phyloP scores from a whole-genome alignment of 2,113 vertebrate genomes.

The Tiliqua scincoides region DNA sequence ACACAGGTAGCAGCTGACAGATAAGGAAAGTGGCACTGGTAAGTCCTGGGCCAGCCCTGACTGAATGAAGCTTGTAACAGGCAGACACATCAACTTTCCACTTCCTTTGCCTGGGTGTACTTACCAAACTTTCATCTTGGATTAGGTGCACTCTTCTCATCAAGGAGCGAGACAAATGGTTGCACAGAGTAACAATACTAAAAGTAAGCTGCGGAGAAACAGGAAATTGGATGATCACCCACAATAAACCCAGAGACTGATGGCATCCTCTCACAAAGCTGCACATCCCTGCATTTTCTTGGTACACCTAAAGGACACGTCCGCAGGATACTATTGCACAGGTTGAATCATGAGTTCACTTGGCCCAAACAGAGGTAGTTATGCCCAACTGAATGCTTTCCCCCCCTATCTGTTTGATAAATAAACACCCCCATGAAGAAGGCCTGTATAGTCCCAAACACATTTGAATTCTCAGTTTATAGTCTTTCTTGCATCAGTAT shows the following conservation, averaged over 20 bases:
- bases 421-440: background rate
- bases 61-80: background rate
- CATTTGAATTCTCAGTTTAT: too few relatives aligned
- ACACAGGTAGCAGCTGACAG: too few relatives aligned
- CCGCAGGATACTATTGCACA: background rate
- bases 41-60: too few relatives aligned
- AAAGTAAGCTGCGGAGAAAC: slow-evolving; percentile 83
- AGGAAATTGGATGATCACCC: background rate
- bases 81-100: background rate
- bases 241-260: rapidly evolving
- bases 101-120: slow-evolving; percentile 34
- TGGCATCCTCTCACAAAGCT: too few relatives aligned
- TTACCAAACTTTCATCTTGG: slow-evolving; percentile 75
- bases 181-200: slow-evolving; percentile 90
- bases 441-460: too few relatives aligned
- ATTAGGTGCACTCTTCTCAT: slow-evolving; percentile 81
- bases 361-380: background rate
- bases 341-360: background rate
- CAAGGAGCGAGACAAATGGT: slow-evolving; percentile 88
- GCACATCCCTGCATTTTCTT: background rate
- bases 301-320: background rate
- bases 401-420: too few relatives aligned
- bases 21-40: too few relatives aligned
- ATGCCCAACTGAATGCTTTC: too few relatives aligned
- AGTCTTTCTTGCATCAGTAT: too few relatives aligned